phyloP scores from a whole-genome alignment of 1,140 invertebrate genomes.

The Ceratoteleas bidentatus region DNA sequence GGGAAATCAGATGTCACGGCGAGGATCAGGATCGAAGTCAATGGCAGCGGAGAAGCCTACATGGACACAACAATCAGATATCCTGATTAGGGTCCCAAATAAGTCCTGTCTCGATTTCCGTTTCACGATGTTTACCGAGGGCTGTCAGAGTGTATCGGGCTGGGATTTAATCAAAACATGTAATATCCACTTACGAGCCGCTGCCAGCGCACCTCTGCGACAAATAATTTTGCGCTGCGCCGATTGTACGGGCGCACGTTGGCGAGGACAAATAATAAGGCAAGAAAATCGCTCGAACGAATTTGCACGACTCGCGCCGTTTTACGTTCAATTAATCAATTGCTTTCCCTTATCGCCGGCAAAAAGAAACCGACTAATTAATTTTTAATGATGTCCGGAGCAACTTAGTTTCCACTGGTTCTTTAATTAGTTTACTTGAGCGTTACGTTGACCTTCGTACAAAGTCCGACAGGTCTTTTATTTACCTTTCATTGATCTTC shows the following conservation, averaged over 20 bases:
- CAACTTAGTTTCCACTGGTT: slow-evolving; percentile 28
- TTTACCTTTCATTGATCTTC: slow-evolving; percentile 59
- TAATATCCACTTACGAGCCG: slow-evolving; percentile 34
- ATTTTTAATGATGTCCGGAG: slow-evolving; percentile 44
- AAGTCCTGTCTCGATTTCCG: slow-evolving; percentile 57
- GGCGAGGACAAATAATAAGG: neutral
- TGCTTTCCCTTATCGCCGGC: slow-evolving; percentile 7
- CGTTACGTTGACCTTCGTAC: slow-evolving; percentile 46
- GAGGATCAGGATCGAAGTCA: slow-evolving; percentile 51
- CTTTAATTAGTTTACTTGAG: slow-evolving; percentile 55
- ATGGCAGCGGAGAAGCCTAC: slow-evolving; percentile 33
- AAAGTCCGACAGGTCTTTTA: slow-evolving; percentile 55
- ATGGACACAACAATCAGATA: slow-evolving; percentile 58
- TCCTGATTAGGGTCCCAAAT: slow-evolving; percentile 63
- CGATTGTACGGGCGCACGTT: neutral
- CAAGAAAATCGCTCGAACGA: neutral
- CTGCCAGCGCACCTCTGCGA: slow-evolving; percentile 10
- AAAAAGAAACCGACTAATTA: slow-evolving; percentile 40
- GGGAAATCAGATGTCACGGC: slow-evolving; percentile 57
- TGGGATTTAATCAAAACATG: slow-evolving; percentile 51
- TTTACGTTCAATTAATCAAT: slow-evolving; percentile 30
- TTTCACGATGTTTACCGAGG: slow-evolving; percentile 52
- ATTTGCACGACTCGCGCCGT: slow-evolving; percentile 8
- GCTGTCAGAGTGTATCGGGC: slow-evolving; percentile 24
- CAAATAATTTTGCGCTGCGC: slow-evolving; percentile 8